Evolutionary conservation across 2,113 vertebrate species (phyloP).

Genomic region (Etheostoma spectabile): DNA sequence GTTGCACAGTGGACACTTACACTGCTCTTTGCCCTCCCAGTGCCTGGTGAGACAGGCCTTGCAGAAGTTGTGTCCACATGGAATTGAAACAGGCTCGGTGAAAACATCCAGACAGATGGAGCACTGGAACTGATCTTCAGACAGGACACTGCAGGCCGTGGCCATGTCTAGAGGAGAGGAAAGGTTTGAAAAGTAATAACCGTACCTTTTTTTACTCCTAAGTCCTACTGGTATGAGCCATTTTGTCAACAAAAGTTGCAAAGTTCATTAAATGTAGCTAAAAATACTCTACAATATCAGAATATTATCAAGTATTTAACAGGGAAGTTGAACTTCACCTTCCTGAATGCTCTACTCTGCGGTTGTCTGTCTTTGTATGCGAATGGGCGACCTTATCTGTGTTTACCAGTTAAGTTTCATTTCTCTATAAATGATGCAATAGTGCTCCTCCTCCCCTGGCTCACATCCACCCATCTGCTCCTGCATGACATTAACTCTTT

Average conservation of each 20-base stretch:
- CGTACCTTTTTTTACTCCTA: not conserved
- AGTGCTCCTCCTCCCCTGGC: slow-evolving; percentile 25
- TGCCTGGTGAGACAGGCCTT: slow-evolving; percentile 50
- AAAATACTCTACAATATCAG: not conserved
- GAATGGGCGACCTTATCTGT: not conserved
- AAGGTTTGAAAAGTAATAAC: not conserved
- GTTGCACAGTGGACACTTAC: slow-evolving; percentile 65
- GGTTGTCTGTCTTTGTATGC: not conserved
- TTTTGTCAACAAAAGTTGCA: not conserved
- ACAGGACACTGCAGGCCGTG: slow-evolving; percentile 11
- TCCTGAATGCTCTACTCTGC: not conserved
- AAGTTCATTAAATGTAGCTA: not conserved
- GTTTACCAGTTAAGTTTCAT: slow-evolving; percentile 34
- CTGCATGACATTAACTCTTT: not conserved
- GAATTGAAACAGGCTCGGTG: slow-evolving; percentile 57
- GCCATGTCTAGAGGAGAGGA: slow-evolving; percentile 50
- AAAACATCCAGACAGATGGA: slow-evolving; percentile 65
- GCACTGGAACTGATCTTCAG: slow-evolving; percentile 62
- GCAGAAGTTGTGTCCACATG: slow-evolving; percentile 73
- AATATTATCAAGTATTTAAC: not conserved
- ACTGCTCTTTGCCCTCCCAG: slow-evolving; percentile 41
- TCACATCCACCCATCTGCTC: slow-evolving; percentile 1
- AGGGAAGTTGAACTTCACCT: slow-evolving; percentile 37
- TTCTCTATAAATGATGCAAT: slow-evolving; percentile 16
- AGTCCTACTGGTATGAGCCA: not conserved